phyloP scores from a whole-genome alignment of 2,888 invertebrate species.

The Trissoscelio sp. region DNA sequence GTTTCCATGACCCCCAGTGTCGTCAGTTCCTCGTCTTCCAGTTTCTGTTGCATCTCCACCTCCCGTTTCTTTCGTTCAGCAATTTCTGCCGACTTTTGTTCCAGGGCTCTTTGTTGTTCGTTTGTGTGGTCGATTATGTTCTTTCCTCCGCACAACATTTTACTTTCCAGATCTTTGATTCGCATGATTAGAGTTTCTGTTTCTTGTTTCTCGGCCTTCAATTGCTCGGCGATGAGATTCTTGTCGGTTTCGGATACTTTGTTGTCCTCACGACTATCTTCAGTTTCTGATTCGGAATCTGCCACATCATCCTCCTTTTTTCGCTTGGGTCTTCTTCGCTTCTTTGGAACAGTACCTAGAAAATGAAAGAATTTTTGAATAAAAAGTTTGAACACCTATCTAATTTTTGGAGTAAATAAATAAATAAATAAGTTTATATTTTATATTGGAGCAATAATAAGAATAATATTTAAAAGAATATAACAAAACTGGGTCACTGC shows the following conservation, averaged over 20 bases:
- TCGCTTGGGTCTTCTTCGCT: conserved; percentile 83
- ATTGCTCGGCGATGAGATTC: conserved; percentile 84
- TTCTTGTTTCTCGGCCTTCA: conserved; percentile 89
- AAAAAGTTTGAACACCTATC: too few species aligned
- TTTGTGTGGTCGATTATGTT: conserved; percentile 98
- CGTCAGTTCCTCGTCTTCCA: conserved; percentile 97
- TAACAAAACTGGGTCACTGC: too few species aligned
- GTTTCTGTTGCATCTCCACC: conserved; percentile 96
- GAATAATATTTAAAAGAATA: too few species aligned
- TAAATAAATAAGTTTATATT: too few species aligned
- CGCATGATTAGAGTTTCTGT: conserved; percentile 91
- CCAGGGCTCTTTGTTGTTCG: conserved; percentile 95
- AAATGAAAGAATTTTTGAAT: neutral
- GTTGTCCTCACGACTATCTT: conserved; percentile 83
- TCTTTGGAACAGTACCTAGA: conserved; percentile 80
- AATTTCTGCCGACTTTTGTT: conserved; percentile 93
- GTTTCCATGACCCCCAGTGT: conserved; percentile 95
- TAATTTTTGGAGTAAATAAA: too few species aligned
- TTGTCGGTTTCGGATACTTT: conserved; percentile 84
- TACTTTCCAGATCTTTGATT: conserved; percentile 94
- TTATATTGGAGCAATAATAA: too few species aligned
- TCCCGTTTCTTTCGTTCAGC: conserved; percentile 92
- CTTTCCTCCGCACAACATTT: conserved; percentile 96
- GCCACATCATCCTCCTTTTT: conserved; percentile 84
- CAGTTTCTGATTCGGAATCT: conserved; percentile 80